phyloP scores from a whole-genome alignment of 2,797 vertebrate genomes.

The Acrossocheilus wenchowensis region DNA sequence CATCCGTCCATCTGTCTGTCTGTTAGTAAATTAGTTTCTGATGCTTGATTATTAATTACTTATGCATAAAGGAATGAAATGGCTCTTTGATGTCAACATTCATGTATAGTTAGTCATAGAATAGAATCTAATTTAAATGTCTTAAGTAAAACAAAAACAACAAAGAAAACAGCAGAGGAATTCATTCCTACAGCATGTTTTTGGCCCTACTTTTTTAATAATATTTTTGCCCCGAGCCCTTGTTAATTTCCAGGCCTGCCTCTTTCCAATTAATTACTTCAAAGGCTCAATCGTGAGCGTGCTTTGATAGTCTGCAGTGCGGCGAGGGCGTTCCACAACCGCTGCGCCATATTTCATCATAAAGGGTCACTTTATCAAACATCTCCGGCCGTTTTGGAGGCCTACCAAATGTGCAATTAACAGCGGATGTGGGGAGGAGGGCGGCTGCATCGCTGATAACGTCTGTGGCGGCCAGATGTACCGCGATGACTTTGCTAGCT shows the following conservation, averaged over 20 bases:
- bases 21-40: neutral
- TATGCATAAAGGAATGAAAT: neutral
- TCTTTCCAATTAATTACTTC: conserved; percentile 35
- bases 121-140: neutral
- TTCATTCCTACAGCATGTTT: neutral
- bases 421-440: conserved; percentile 50
- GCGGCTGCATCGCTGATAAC: conserved; percentile 61
- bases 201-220: neutral
- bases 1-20: fast-evolving
- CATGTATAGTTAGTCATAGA: neutral
- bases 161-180: conserved; percentile 19
- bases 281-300: conserved; percentile 9
- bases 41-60: neutral
- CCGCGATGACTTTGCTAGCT: conserved; percentile 72
- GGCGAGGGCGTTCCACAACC: conserved; percentile 8
- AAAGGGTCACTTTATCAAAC: conserved; percentile 43
- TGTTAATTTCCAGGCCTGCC: neutral
- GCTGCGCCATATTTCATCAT: conserved; percentile 40
- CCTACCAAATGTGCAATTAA: conserved; percentile 54
- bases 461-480: conserved; percentile 68
- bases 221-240: neutral
- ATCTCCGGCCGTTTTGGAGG: conserved; percentile 36
- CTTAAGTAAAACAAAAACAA: neutral
- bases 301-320: conserved; percentile 21
- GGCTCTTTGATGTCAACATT: neutral